These are phyloP conservation scores for Emydoidea blandingii DNA, from an alignment of 2,797 vertebrate genomes.

Conservation along the genomic window DNA sequence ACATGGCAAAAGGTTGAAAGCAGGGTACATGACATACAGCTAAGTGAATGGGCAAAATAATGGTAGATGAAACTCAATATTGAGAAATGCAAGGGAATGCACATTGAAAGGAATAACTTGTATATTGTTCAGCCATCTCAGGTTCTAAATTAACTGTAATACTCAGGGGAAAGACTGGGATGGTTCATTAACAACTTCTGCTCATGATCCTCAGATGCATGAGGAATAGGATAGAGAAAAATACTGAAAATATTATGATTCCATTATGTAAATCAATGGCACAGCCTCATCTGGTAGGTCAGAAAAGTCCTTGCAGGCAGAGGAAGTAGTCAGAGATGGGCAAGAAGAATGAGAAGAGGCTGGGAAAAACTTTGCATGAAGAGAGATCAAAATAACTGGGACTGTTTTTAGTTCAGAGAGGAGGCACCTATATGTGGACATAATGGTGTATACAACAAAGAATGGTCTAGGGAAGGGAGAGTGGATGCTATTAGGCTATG, in stretches of 20 bases:
- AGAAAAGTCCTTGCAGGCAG: not conserved
- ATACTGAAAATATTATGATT: not conserved
- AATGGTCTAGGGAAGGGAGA: not conserved
- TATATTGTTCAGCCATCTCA: not conserved
- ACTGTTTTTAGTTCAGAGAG: not conserved
- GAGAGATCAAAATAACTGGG: not conserved
- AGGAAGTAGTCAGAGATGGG: not conserved
- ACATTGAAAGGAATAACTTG: not conserved
- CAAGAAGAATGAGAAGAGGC: not conserved
- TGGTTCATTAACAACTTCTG: not conserved
- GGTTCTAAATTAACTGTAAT: not conserved
- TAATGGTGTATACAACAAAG: not conserved
- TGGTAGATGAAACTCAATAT: not conserved
- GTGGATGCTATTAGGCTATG: not conserved
- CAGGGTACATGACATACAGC: not conserved
- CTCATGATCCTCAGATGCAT: accelerated
- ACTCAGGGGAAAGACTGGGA: not conserved
- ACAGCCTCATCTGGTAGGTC: not conserved
- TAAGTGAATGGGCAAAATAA: not conserved
- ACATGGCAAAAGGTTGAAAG: not conserved
- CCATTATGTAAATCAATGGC: not conserved
- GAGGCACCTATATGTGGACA: not conserved
- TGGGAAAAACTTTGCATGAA: not conserved
- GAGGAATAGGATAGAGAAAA: not conserved
- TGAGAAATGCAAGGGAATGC: accelerated